These are phyloP conservation scores for Anguilla obscura DNA, from an alignment of 2,797 vertebrate genomes.

Conservation along the genomic window DNA sequence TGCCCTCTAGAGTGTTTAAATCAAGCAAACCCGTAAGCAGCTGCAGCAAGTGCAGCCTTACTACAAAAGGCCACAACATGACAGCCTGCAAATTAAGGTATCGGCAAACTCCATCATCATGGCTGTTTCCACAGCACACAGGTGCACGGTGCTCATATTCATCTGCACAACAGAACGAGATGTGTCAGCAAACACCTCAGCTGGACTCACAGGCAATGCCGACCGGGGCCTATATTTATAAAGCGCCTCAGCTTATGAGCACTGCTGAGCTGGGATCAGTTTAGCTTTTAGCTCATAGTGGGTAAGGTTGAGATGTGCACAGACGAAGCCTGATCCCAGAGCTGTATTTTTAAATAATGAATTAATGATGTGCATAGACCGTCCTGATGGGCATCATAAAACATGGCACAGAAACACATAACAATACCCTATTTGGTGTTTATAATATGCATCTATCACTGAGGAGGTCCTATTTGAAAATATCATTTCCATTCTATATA, in stretches of 20 bases:
- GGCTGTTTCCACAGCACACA: background rate
- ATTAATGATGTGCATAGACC: background rate
- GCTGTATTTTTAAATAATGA: background rate
- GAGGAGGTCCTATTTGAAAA: background rate
- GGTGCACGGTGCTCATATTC: background rate
- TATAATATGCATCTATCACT: background rate
- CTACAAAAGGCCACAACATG: background rate
- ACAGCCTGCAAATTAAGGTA: background rate
- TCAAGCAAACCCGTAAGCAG: background rate
- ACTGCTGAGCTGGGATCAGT: background rate
- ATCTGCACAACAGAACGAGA: background rate
- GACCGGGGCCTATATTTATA: no score
- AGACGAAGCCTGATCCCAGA: background rate
- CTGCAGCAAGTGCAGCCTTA: background rate
- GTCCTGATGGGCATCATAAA: background rate
- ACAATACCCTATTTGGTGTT: background rate
- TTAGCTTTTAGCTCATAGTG: background rate
- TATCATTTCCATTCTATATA: background rate
- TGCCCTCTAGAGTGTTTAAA: background rate
- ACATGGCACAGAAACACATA: background rate
- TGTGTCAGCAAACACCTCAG: background rate
- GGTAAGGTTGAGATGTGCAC: background rate
- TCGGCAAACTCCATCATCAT: background rate
- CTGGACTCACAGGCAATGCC: background rate
- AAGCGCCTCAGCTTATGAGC: no score